Base-by-base conservation (phyloP, 1,140 invertebrate species). In the Eufriesea mexicana region DNA sequence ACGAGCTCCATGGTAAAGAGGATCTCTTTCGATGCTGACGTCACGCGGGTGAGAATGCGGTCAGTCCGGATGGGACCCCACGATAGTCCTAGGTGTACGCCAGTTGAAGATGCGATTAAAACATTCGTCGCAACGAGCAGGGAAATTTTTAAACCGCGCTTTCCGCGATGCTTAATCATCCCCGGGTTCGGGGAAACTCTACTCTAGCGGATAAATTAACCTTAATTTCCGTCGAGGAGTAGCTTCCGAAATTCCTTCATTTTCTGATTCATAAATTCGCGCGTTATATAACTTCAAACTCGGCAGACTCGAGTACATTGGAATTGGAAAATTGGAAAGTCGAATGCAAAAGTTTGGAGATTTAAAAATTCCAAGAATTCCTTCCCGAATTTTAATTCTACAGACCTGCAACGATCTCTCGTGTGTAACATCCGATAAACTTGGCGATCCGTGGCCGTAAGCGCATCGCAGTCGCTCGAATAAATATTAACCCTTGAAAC, bases 11-110 rank as follows among this genome's bases (percentile, higher is more conserved):
- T 67, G 75, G 88, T 89, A 89, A 89, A 78, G 72, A 84, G 87
- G 62, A 79, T 86, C 78, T 85, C 67, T 84, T 89, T 89, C 77
- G 83, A 83, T 55, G 88, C 76, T 89, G 88, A 89, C 88, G 87
- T 89, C 88, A 89, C 85, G 83, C 28, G 74, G 79, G 77, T 82
- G 87, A 89, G 88, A 90, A 90, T 90, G 86, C 88, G 89, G 86
- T 89, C 88, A 88, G 76, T 88, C 89, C 86, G 86, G 88, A 87
- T 87, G 80, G 80, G 84, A 87, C 83, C 79, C 78, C 84, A 73
- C 55, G 87, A 88, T 88, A 88, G 71, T 89, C 70, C 76, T 88
- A 89, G 87, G 75, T 86, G 77, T 88, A 85, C 71, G 67, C 64
- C 61, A 77, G 77, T 49, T 59, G 71, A 68, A 66, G 77, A 77